phyloP scores from a whole-genome alignment of 2,797 vertebrate genomes.

The Tapera naevia region DNA sequence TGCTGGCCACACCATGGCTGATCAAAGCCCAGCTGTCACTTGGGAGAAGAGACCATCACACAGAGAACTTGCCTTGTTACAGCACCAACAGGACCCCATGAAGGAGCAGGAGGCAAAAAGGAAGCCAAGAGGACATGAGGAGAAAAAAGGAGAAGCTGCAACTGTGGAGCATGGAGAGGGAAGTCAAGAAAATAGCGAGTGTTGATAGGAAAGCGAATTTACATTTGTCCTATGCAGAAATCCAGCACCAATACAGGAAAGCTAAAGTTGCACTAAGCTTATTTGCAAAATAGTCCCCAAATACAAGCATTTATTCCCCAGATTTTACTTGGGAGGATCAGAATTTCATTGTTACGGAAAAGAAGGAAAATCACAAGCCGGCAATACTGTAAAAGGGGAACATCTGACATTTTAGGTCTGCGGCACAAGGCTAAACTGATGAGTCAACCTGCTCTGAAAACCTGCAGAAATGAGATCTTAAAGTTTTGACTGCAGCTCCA shows the following conservation, averaged over 20 bases:
- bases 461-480: background rate
- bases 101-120: background rate
- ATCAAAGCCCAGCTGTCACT: too few species aligned
- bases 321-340: too few species aligned
- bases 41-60: background rate
- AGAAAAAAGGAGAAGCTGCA: background rate
- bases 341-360: background rate
- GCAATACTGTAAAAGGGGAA: background rate
- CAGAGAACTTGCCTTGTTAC: background rate
- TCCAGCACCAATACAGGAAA: background rate
- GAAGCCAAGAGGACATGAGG: background rate
- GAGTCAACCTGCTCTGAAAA: background rate
- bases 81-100: accelerated
- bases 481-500: background rate
- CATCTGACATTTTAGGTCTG: background rate
- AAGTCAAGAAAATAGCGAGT: accelerated
- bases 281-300: accelerated
- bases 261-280: background rate
- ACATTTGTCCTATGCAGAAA: background rate
- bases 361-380: background rate
- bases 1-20: too few species aligned
- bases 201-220: background rate
- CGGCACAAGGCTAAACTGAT: background rate
- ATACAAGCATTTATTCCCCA: accelerated
- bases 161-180: accelerated